Evolutionary conservation across 2,797 vertebrate genomes (phyloP), one percentile per base, ranked within the genome.

Genomic region (Pangasius macronema): DNA sequence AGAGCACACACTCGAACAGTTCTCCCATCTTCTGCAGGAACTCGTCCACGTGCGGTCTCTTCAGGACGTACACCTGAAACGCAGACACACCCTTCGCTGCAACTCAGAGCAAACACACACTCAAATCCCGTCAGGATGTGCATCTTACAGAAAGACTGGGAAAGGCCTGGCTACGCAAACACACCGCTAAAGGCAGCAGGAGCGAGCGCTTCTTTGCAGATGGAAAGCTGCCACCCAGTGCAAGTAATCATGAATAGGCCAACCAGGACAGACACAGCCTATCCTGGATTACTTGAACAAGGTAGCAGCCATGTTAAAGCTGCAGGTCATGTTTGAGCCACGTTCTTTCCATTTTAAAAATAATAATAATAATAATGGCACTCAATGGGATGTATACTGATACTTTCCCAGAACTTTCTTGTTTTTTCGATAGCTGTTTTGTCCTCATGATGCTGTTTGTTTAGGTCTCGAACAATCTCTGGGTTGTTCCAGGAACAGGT

Each of bases 261-360:
- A 96, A 94, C 93, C 92, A 94, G 94, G 95, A 96, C 89, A 95
- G 93, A 96, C 95, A 98, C 97, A 99, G 98, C 98, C 98, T 99
- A 99, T 99, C 98, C 98, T 99, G 98, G 98, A 99, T 99, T 99
- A 99, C 98, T 99, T 99, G 98, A 99, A 99, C 95, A 93, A 93
- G 97, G 97, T 96, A 93, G 96, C 95, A 94, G 95, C 95, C 93
- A 57, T 81, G 36, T 65, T 22, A 42, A 79, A 30, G 36, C 27
- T 14, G 42, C 55, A 39, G 0, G 1, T 16, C 30, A 63, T 3
- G 59, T 33, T 6, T 30, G 63, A 5, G 27, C 11, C n/a, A 65
- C 8, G 3, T 61, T 24, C 59, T 9, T 65, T 30, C n/a, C n/a
- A 6, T 13, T 24, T 22, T 24, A 39, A 39, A 39, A 5, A 2